Evolutionary conservation across 2,797 vertebrate species (phyloP).

Genomic region (Sternotherus odoratus): DNA sequence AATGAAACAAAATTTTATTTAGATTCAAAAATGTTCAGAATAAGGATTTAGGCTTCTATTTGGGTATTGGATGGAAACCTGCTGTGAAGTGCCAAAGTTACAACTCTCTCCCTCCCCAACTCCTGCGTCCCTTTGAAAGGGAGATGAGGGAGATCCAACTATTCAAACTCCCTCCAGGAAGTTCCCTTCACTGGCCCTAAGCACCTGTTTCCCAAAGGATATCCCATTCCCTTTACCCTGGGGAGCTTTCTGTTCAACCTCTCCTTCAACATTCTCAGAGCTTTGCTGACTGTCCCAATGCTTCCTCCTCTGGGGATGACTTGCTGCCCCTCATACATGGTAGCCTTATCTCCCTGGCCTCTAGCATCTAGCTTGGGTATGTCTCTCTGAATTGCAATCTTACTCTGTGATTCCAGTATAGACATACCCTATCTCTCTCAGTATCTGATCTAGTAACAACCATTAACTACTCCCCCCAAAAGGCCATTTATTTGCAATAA

Average conservation of each 20-base stretch:
- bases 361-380: no score
- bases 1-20: neutral
- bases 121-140: neutral
- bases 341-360: no score
- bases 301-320: no score
- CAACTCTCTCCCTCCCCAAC: neutral
- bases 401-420: no score
- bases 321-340: no score
- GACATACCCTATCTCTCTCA: neutral
- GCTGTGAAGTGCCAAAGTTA: neutral
- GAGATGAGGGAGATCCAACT: neutral
- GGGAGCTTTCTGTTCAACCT: no score
- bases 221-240: no score
- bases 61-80: neutral
- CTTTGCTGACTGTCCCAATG: no score
- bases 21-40: neutral
- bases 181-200: rapidly evolving
- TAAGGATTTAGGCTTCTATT: neutral
- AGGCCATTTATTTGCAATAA: neutral
- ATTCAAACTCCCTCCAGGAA: neutral
- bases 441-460: neutral
- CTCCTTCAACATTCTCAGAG: no score
- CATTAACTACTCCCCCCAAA: neutral
- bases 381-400: no score
- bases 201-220: neutral